Conservation (phyloP, 2,888 invertebrate genomes). For the Isoperla grammatica region DNA sequence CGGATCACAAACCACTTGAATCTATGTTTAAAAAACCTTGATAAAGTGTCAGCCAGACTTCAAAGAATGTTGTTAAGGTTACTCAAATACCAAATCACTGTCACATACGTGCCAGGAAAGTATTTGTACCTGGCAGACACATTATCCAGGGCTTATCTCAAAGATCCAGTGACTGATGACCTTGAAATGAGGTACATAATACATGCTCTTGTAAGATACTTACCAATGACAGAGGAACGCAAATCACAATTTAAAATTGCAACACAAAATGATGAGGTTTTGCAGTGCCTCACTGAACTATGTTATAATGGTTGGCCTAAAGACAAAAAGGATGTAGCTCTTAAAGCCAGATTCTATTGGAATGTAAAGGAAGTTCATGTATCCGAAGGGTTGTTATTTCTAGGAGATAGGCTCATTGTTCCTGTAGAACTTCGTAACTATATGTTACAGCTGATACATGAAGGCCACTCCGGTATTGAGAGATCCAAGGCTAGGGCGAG, state of each 20-base stretch:
- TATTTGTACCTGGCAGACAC: conserved; percentile 14
- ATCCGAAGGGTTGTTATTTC: conserved; percentile 1
- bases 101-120: conserved; percentile 13
- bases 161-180: conserved; percentile 8
- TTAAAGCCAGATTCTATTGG: conserved; percentile 2
- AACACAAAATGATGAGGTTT: background rate
- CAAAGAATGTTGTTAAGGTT: conserved; percentile 9
- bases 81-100: conserved; percentile 1
- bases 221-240: conserved; percentile 2
- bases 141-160: conserved; percentile 7
- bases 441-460: conserved; percentile 3
- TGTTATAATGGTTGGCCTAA: conserved; percentile 13
- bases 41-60: background rate
- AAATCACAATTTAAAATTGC: background rate
- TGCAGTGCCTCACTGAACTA: background rate
- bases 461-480: conserved; percentile 15
- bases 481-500: conserved; percentile 12
- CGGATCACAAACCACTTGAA: conserved; percentile 18
- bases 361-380: background rate
- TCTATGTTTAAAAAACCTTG: conserved; percentile 2
- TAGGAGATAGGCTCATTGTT: background rate
- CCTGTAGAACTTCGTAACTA: background rate
- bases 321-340: background rate
- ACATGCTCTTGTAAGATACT: conserved; percentile 6
- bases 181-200: conserved; percentile 12